phyloP scores from a whole-genome alignment of 37 sponge, comb jelly and placozoan genomes.

The Mnemiopsis leidyi region DNA sequence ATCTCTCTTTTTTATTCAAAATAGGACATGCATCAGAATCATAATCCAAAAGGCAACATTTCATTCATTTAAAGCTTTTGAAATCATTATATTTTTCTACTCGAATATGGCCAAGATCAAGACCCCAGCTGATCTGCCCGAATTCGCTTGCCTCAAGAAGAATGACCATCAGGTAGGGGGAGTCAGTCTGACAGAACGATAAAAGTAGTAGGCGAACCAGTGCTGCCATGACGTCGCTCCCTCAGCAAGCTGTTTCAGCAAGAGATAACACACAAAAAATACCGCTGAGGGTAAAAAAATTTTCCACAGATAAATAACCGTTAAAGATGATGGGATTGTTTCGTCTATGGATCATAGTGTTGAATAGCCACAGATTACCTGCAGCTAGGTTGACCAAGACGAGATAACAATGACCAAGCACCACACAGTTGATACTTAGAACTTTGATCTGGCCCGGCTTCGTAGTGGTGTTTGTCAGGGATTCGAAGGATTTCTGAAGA shows the following conservation, averaged over 20 bases:
- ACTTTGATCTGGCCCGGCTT: conserved; percentile 44
- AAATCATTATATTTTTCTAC: no score
- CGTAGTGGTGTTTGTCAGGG: neutral
- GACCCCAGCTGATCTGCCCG: no score
- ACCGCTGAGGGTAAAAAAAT: conserved; percentile 29
- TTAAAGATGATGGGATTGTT: neutral
- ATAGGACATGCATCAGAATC: no score
- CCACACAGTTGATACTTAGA: conserved; percentile 50
- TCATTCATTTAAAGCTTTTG: no score
- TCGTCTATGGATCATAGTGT: neutral
- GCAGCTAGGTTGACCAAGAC: neutral
- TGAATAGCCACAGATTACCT: no score
- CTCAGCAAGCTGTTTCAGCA: conserved; percentile 24
- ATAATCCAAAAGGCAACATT: neutral
- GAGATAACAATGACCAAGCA: neutral
- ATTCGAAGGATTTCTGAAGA: neutral
- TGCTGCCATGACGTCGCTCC: neutral
- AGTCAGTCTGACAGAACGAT: conserved; percentile 28
- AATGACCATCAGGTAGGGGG: conserved; percentile 23
- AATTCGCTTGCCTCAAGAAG: conserved; percentile 10
- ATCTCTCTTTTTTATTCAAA: no score
- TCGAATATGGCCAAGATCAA: no score
- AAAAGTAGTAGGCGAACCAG: conserved; percentile 18
- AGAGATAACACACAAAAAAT: neutral
- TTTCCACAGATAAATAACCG: neutral